phyloP scores from a whole-genome alignment of 2,888 invertebrate species.

The Dyspetes luteomarginatus region DNA sequence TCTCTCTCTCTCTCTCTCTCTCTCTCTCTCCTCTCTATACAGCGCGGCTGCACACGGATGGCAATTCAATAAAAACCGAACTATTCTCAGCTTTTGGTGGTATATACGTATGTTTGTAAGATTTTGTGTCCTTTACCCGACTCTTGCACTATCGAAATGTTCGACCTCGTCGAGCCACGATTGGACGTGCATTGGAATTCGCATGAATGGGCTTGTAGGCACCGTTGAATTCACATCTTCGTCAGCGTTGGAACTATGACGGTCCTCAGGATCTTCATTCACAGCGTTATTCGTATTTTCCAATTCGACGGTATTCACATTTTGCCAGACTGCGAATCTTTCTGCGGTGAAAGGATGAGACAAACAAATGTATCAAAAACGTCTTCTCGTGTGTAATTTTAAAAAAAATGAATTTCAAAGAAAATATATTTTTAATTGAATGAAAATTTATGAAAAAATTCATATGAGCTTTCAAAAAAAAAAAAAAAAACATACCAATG shows the following conservation, averaged over 20 bases:
- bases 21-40: constrained; percentile 3
- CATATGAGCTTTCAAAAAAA: too few relatives aligned
- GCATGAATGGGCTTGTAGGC: constrained; percentile 63
- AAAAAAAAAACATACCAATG: too few relatives aligned
- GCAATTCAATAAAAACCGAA: not conserved
- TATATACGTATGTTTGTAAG: not conserved
- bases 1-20: constrained; percentile 10
- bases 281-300: constrained; percentile 63
- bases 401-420: not conserved
- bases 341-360: constrained; percentile 66
- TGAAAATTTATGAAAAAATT: too few relatives aligned
- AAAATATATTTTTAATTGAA: too few relatives aligned
- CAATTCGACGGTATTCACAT: constrained; percentile 80
- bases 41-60: not conserved
- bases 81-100: not conserved
- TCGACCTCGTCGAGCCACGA: constrained; percentile 83
- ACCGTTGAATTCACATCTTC: constrained; percentile 69
- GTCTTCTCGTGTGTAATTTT: too few relatives aligned
- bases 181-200: constrained; percentile 75
- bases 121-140: constrained; percentile 70
- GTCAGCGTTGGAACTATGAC: constrained; percentile 18
- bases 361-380: not conserved
- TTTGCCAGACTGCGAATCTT: constrained; percentile 83
- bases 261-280: constrained; percentile 30
- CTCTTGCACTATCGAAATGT: constrained; percentile 76